Evolutionary conservation across 2,113 vertebrate genomes (phyloP).

Genomic region (Daubentonia madagascariensis): DNA sequence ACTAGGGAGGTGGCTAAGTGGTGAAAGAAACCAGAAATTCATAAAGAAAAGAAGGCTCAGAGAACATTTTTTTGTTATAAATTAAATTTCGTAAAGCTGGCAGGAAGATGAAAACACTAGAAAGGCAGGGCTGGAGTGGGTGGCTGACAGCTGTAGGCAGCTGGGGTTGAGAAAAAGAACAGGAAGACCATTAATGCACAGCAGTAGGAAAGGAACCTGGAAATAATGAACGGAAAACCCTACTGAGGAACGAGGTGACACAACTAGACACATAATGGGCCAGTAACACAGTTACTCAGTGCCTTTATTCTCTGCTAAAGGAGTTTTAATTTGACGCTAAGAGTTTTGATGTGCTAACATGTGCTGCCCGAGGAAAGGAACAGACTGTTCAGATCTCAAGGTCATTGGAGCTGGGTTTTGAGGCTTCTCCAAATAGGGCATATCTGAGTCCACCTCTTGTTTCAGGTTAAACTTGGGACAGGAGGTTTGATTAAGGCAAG

Average conservation of each 20-base stretch:
- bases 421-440: constrained; percentile 40
- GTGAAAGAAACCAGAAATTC: constrained; percentile 68
- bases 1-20: constrained; percentile 54
- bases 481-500: constrained; percentile 20
- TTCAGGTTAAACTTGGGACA: neutral
- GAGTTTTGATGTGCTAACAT: constrained; percentile 52
- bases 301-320: constrained; percentile 27
- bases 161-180: constrained; percentile 60
- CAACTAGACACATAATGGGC: constrained; percentile 14
- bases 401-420: constrained; percentile 20
- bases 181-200: constrained; percentile 34
- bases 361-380: constrained; percentile 50
- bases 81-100: constrained; percentile 72
- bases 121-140: constrained; percentile 70
- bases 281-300: constrained; percentile 4
- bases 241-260: constrained; percentile 50
- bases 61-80: constrained; percentile 63
- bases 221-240: constrained; percentile 60
- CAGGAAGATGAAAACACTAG: constrained; percentile 74
- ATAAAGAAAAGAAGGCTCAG: constrained; percentile 61
- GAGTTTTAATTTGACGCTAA: constrained; percentile 58
- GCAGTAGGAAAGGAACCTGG: constrained; percentile 28
- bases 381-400: constrained; percentile 20
- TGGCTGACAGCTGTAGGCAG: constrained; percentile 74
- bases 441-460: constrained; percentile 38